Evolutionary conservation across 2,888 invertebrate species (phyloP), one percentile per base, ranked within the genome.

Genomic region (Ryuthela nishihirai): DNA sequence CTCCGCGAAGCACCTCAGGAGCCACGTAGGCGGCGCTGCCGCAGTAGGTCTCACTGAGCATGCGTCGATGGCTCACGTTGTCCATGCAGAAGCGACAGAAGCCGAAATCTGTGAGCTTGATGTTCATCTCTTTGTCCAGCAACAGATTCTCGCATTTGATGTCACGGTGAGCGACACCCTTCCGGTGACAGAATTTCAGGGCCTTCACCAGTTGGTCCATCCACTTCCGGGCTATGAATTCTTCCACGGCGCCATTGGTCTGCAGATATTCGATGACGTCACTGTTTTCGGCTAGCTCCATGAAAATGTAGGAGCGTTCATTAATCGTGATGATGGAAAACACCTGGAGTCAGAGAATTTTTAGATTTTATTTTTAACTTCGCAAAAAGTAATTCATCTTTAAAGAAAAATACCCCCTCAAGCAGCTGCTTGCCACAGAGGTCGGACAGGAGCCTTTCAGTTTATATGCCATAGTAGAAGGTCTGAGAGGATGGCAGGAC

Each of bases 21-120:
- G 90, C 87, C 0, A 87, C 89, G 72, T 91, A 91, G 6, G 88
- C 87, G 15, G 89, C 76, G 12, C 88, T 88, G 0, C 90, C 91
- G 70, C 90, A 91, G 71, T 86, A 90, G 0, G 90, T 90, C 68
- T 84, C 82, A 66, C 88, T 88, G 44, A 89, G 80, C 4, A 88
- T 82, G 29, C 85, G 79, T 48, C 84, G 80, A 1, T 35, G 35
- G 3, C 34, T 4, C 0, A 90, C 90, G 0, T 21, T 26, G 20
- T 62, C 26, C 10, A 39, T 7, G 34, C 60, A 49, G 3, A 20
- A 32, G 23, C 74, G 69, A 1, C 75, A 71, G 65, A 77, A 77
- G 9, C 78, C 78, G 62, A 78, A 78, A 67, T 78, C 78, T 10
- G 75, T 74, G 23, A 78, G 68, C 65, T 78, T 78, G 46, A 78